These are phyloP conservation scores for Hypomecis punctinalis DNA, from an alignment of 2,888 invertebrate genomes.

Conservation along the genomic window DNA sequence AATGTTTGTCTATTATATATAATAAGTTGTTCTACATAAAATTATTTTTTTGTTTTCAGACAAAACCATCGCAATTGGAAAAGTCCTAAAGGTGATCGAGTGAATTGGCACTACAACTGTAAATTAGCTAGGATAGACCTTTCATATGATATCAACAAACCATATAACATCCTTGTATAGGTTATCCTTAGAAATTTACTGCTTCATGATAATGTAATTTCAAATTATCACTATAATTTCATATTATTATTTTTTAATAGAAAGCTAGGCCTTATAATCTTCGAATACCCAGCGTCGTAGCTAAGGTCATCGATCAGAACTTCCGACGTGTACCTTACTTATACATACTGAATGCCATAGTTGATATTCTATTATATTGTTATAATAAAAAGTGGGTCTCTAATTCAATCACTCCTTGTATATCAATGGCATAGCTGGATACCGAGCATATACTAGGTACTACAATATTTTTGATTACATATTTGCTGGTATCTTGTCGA, in stretches of 20 bases:
- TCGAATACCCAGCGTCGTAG: slow-evolving; percentile 35
- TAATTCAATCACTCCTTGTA: not conserved
- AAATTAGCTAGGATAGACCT: slow-evolving; percentile 84
- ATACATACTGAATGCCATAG: not conserved
- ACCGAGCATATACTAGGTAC: not conserved
- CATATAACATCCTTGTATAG: slow-evolving; percentile 67
- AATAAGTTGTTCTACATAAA: too few species aligned
- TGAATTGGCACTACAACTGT: slow-evolving; percentile 87
- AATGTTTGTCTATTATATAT: too few species aligned
- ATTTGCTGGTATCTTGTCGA: not conserved
- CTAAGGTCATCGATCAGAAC: slow-evolving; percentile 19
- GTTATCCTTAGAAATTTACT: slow-evolving; percentile 72
- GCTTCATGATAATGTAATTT: slow-evolving; percentile 65
- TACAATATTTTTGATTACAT: not conserved
- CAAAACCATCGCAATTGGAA: slow-evolving; percentile 97
- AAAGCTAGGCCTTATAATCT: slow-evolving; percentile 71
- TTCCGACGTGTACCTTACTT: not conserved
- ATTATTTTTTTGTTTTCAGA: slow-evolving; percentile 63
- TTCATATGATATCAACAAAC: slow-evolving; percentile 79
- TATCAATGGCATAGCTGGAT: not conserved
- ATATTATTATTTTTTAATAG: slow-evolving; percentile 60
- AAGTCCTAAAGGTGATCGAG: slow-evolving; percentile 98
- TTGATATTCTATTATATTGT: not conserved
- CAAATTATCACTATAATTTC: slow-evolving; percentile 59
- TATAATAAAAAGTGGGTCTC: not conserved